Conservation (phyloP, 2,888 invertebrate genomes). For the Lissocephala sabroskyi region DNA sequence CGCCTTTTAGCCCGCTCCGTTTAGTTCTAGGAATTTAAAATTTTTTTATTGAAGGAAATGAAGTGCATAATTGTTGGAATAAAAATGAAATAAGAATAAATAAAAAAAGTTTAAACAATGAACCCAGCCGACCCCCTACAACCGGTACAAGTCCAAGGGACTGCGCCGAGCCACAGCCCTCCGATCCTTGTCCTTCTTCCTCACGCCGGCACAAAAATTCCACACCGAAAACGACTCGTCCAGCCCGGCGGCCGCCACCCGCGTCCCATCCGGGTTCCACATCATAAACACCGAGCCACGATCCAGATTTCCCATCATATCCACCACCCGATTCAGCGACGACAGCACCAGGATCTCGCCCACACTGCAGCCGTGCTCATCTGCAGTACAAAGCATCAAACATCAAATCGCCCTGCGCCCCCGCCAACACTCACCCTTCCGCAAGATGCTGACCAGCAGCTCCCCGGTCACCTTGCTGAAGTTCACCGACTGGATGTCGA, state of each 20-base stretch:
- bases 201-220: slow-evolving; percentile 65
- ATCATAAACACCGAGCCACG: slow-evolving; percentile 65
- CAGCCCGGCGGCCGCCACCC: slow-evolving; percentile 69
- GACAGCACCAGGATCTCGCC: slow-evolving; percentile 68
- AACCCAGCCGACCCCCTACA: slow-evolving; percentile 7
- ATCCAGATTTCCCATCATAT: slow-evolving; percentile 57
- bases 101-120: slow-evolving; percentile 44
- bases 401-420: too few relatives aligned
- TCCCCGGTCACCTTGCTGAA: slow-evolving; percentile 72
- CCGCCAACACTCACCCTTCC: slow-evolving; percentile 50
- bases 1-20: too few relatives aligned
- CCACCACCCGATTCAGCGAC: slow-evolving; percentile 68
- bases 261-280: slow-evolving; percentile 68
- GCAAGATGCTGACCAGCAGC: slow-evolving; percentile 68
- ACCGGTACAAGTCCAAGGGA: too few relatives aligned
- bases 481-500: slow-evolving; percentile 66
- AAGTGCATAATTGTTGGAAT: slow-evolving; percentile 15
- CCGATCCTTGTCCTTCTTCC: neutral
- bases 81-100: slow-evolving; percentile 30
- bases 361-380: slow-evolving; percentile 32
- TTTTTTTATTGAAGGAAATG: slow-evolving; percentile 22
- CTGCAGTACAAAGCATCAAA: slow-evolving; percentile 23
- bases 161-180: neutral
- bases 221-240: slow-evolving; percentile 72
- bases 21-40: too few relatives aligned